Base-by-base conservation (phyloP, 1,140 invertebrate species). In the Drosophila tropicalis region DNA sequence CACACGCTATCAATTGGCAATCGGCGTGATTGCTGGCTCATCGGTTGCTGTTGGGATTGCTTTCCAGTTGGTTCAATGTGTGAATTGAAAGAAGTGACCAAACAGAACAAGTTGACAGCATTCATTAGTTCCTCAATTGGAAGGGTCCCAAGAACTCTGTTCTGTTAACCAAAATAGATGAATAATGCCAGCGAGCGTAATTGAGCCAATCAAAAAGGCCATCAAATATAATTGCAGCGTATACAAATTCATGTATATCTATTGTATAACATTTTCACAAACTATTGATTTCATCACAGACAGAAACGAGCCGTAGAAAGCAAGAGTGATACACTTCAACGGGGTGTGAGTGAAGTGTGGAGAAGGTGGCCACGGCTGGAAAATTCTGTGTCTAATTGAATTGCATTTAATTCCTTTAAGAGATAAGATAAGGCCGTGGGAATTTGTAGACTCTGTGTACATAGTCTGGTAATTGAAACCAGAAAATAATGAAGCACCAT, bases 1-100 rank as follows among this genome's bases (percentile, higher is more conserved):
- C 44, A 51, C 17, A 51, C 44, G 44, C 44, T 51, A 22, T 65
- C 60, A 72, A 69, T 61, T 60, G 60, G 17, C 64, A 41, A 54
- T 47, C 41, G 67, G 55, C 72, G 67, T 51, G 44, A 51, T 22
- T 51, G 44, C 29, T 12, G 44, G 17, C 44, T 19, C 44, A 51
- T 74, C 41, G 44, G 61, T 62, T 76, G 67, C 40, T 54, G 57
- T 17, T 17, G 9, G 6, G 15, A 3, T 47, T 47, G 15, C 17
- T 17, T 47, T 51, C 6, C 2, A 17, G 15, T 51, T 19, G 9
- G 17, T 12, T 47, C 44, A 51, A 51, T 51, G 44, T 51, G 44
- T 51, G 44, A 51, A 51, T 51, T 22, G 44, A 51, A 22, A 17
- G 7, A 17, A 47, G 44, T 47, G 15, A 47, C 15, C 15, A 19